Conservation (phyloP, 2,113 vertebrate genomes). For the Engraulis encrasicolus region DNA sequence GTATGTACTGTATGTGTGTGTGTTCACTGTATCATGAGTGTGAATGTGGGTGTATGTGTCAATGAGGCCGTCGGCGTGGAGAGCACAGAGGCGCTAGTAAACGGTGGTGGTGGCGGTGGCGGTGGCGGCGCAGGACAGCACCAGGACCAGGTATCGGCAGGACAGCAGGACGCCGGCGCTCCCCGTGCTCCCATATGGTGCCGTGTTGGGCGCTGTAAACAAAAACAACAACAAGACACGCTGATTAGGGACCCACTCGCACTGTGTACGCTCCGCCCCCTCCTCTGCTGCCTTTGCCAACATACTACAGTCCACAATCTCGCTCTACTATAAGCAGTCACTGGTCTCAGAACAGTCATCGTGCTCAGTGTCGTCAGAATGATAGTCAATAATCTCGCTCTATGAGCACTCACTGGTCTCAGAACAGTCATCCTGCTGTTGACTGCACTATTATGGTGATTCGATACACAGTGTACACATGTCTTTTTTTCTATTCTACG, state of each 20-base stretch:
- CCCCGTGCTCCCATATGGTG: slow-evolving; percentile 92
- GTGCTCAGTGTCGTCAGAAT: background rate
- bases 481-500: background rate
- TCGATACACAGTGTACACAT: too few relatives aligned
- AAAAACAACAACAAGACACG: slow-evolving; percentile 71
- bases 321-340: background rate
- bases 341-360: background rate
- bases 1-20: too few relatives aligned
- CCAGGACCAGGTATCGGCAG: slow-evolving; percentile 92
- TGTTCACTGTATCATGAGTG: too few relatives aligned
- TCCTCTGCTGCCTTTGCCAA: too few relatives aligned
- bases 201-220: slow-evolving; percentile 91
- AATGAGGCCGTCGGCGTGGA: slow-evolving; percentile 82
- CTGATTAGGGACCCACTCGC: slow-evolving; percentile 31
- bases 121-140: slow-evolving; percentile 92
- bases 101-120: too few relatives aligned
- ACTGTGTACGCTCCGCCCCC: too few relatives aligned
- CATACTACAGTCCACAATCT: too few relatives aligned
- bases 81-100: slow-evolving; percentile 91
- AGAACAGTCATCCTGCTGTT: background rate
- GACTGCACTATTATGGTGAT: background rate
- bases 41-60: slow-evolving; percentile 86
- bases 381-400: too few relatives aligned
- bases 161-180: slow-evolving; percentile 87
- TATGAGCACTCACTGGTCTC: background rate